Evolutionary conservation across 2,113 vertebrate species (phyloP).

Genomic region (Sminthopsis crassicaudata): DNA sequence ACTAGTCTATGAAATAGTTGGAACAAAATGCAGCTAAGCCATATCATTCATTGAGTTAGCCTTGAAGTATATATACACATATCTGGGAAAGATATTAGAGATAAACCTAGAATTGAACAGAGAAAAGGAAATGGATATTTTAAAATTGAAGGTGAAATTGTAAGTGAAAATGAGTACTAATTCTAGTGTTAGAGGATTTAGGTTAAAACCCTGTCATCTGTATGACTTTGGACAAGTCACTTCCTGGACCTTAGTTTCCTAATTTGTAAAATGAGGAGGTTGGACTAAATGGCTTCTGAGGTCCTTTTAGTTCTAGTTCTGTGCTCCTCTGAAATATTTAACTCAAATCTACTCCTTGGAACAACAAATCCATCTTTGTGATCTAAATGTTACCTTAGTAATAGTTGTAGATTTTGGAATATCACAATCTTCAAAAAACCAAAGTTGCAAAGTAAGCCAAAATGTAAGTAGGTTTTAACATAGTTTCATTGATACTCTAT

Average conservation of each 20-base stretch:
- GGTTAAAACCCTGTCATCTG: too few species aligned
- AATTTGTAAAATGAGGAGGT: background rate
- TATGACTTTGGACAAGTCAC: background rate
- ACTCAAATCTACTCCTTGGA: background rate
- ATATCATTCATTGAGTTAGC: background rate
- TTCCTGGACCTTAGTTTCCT: background rate
- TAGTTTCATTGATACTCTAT: background rate
- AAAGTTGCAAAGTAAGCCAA: background rate
- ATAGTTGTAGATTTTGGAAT: background rate
- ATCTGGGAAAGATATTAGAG: background rate
- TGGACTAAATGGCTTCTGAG: background rate
- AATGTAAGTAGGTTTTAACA: background rate
- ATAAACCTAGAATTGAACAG: background rate
- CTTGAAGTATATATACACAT: background rate
- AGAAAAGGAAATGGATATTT: background rate
- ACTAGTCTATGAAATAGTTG: background rate
- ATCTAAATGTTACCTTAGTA: background rate
- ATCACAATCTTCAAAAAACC: background rate
- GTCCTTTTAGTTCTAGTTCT: background rate
- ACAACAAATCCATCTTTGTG: background rate
- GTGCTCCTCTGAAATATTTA: background rate
- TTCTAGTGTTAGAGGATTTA: too few species aligned
- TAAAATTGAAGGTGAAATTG: background rate
- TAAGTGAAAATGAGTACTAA: too few species aligned
- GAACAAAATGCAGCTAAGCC: background rate